Evolutionary conservation across 2,797 vertebrate genomes (phyloP), one percentile per base, ranked within the genome.

Genomic region (Pseudotriccus pelzelni): DNA sequence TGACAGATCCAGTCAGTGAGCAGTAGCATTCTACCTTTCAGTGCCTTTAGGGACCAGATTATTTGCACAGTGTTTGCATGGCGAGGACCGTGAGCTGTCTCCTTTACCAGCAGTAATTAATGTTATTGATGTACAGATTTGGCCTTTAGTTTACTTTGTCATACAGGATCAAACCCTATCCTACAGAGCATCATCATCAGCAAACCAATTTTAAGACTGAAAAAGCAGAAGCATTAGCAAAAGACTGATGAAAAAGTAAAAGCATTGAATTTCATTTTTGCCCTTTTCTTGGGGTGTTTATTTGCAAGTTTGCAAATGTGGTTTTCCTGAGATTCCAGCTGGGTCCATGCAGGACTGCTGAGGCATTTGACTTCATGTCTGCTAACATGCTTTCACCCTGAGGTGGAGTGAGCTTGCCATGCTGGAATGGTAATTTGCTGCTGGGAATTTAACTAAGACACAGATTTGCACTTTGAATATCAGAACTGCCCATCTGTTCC

Each of bases 401-500:
- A 94, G 74, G 77, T 91, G 55, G 69, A 90, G 41, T 44, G 23
- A 94, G 49, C 49, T 28, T 87, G 34, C 79, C 52, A 39, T 84
- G 83, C 67, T 92, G 77, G 55, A 93, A 64, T 78, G 67, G 30
- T 92, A 93, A 4, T 94, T 93, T 93, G 70, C 83, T 94, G 56
- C 66, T 94, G 78, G 74, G 94, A 95, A 83, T 91, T 89, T 68
- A 93, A 80, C 91, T 62, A 77, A 92, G 69, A 77, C 47, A 63
- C 89, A 93, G 53, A 84, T 89, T 90, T 95, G 74, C 88, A 75
- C 72, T 94, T 81, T 84, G 77, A 89, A 41, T 89, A 84, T 94
- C 50, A 77, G 58, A 90, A 64, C 39, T 80, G 20, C 36, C 91
- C 91, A 89, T 96, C 94, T 97, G 93, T 95, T 95, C 82, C 25